Evolutionary conservation across 2,797 vertebrate species (phyloP).

Genomic region (Chaunax sp.): DNA sequence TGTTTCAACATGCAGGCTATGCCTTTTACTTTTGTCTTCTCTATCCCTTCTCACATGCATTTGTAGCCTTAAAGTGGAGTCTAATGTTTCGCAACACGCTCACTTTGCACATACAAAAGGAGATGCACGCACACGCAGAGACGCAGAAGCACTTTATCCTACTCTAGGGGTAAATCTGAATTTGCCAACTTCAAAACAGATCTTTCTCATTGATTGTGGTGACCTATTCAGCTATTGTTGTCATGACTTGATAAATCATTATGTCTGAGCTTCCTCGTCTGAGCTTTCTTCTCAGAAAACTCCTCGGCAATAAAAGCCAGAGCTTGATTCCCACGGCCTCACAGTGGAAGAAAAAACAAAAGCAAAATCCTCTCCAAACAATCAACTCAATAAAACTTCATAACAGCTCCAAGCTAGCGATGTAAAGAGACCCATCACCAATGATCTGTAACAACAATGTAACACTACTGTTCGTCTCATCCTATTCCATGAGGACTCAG

Average conservation of each 20-base stretch:
- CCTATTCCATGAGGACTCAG: constrained; percentile 76
- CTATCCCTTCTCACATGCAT: constrained; percentile 54
- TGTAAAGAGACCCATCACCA: constrained; percentile 47
- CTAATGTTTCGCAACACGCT: constrained; percentile 58
- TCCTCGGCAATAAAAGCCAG: constrained; percentile 44
- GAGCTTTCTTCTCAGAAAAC: constrained; percentile 40
- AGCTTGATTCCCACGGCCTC: constrained; percentile 85
- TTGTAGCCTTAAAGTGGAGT: constrained; percentile 42
- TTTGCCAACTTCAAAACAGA: constrained; percentile 45
- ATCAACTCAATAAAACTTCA: constrained; percentile 79
- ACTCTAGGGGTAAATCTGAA: not conserved
- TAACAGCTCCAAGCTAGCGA: constrained; percentile 80
- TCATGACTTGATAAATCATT: constrained; percentile 50
- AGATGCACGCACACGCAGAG: constrained; percentile 1
- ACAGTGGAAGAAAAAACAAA: constrained; percentile 84
- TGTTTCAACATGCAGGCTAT: constrained; percentile 72
- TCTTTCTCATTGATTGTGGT: constrained; percentile 35
- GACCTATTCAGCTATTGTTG: constrained; percentile 51
- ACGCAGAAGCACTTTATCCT: not conserved
- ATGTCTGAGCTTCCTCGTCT: constrained; percentile 34
- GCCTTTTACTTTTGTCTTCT: constrained; percentile 68
- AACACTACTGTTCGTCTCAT: constrained; percentile 79
- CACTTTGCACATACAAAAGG: constrained; percentile 28
- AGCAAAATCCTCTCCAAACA: constrained; percentile 85
- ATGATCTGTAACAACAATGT: constrained; percentile 49